Percentiles rank a stretch among this genome's conserved stretches.
Evolutionary conservation across 2,888 invertebrate genomes (phyloP).

Genomic region (Galerucella pusilla): DNA sequence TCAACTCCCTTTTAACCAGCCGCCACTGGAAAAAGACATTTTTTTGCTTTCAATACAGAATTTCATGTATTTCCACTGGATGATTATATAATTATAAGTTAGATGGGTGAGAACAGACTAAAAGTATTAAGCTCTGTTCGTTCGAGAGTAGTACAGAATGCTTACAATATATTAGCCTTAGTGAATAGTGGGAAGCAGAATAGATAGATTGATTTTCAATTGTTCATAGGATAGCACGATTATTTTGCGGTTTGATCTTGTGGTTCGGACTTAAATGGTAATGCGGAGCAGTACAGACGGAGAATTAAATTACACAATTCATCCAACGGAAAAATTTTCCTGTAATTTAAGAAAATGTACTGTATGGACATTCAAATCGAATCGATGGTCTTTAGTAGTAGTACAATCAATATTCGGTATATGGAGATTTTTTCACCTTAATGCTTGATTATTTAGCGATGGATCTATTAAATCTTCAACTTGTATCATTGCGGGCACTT

Average conservation of each 20-base stretch:
- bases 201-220: slow-evolving; percentile 30
- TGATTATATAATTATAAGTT: slow-evolving; percentile 4
- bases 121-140: background rate
- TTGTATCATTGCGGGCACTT: no score
- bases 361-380: background rate
- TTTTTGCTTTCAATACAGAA: background rate
- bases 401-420: no score
- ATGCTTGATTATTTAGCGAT: no score
- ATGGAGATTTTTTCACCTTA: no score
- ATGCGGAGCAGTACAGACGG: background rate
- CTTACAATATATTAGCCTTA: slow-evolving; percentile 8
- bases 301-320: background rate
- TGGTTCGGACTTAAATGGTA: slow-evolving; percentile 8
- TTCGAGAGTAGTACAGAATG: background rate
- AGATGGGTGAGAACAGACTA: background rate
- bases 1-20: background rate
- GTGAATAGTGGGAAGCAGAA: slow-evolving; percentile 21
- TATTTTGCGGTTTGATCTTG: slow-evolving; percentile 21
- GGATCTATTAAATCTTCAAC: no score
- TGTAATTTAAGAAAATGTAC: background rate
- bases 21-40: background rate
- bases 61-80: slow-evolving; percentile 3
- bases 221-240: slow-evolving; percentile 17
- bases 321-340: background rate
- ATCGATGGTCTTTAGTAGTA: no score